Percentiles rank a stretch among this genome's conserved stretches.
phyloP scores from a whole-genome alignment of 2,888 invertebrate genomes.

The Nebria salina region DNA sequence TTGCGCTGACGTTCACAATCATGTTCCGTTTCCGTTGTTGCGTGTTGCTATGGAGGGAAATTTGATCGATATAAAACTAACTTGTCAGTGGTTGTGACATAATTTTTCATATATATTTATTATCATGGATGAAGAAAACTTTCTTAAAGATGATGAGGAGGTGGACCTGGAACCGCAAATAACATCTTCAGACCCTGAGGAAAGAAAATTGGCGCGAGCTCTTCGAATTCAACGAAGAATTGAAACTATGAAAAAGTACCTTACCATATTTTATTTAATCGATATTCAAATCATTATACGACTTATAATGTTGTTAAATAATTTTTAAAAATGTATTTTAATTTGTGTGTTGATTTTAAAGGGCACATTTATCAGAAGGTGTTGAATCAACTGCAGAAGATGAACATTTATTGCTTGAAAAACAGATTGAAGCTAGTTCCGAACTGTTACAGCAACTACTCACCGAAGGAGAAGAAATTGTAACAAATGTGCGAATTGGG shows the following conservation, averaged over 20 bases:
- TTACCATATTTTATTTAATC: constrained; percentile 10
- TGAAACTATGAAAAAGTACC: constrained; percentile 69
- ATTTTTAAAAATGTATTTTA: too few species aligned
- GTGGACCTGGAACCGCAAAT: constrained; percentile 69
- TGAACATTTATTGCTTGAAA: constrained; percentile 69
- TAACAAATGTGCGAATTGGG: constrained; percentile 80
- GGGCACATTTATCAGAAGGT: constrained; percentile 13
- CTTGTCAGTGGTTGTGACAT: not conserved
- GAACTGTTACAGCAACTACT: constrained; percentile 72
- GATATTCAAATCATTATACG: not conserved
- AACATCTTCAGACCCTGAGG: constrained; percentile 71
- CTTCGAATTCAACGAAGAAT: constrained; percentile 73
- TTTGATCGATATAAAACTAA: constrained; percentile 52
- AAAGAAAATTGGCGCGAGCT: constrained; percentile 76
- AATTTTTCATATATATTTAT: constrained; percentile 10
- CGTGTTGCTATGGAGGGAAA: constrained; percentile 54
- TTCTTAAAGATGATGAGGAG: constrained; percentile 49
- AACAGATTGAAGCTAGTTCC: constrained; percentile 72
- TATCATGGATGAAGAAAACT: constrained; percentile 48
- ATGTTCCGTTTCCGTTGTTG: constrained; percentile 2
- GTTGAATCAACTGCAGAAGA: constrained; percentile 56
- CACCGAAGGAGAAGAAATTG: constrained; percentile 75
- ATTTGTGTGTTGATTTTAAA: constrained; percentile 23
- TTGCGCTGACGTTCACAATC: constrained; percentile 10
- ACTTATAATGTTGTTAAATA: too few species aligned